These are phyloP conservation scores for Dermochelys coriacea DNA, from an alignment of 2,797 vertebrate genomes.

Conservation along the genomic window DNA sequence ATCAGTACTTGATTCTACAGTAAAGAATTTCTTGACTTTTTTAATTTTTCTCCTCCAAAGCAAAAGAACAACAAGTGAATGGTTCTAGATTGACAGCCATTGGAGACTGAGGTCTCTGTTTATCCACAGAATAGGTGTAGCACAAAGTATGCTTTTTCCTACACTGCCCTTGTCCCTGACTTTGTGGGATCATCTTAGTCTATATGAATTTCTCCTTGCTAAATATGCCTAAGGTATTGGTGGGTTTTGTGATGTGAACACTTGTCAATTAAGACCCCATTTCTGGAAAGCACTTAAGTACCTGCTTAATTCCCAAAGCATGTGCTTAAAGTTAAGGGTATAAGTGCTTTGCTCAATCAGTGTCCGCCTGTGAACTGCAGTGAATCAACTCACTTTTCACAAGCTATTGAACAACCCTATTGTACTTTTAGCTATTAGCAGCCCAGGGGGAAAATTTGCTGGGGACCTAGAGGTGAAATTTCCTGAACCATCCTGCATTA, in stretches of 20 bases:
- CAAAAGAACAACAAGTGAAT: not conserved
- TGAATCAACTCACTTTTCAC: not conserved
- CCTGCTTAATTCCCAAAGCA: not conserved
- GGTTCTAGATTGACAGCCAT: not conserved
- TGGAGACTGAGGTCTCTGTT: not conserved
- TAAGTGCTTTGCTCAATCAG: not conserved
- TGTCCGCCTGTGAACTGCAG: not conserved
- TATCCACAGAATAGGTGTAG: not conserved
- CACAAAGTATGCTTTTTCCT: not conserved
- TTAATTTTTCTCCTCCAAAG: not conserved
- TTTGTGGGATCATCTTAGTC: not conserved
- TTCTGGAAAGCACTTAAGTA: not conserved
- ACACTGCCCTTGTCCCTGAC: not conserved
- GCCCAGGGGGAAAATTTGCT: not conserved
- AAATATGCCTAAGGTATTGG: not conserved
- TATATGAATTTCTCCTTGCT: not conserved
- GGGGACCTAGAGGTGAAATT: not conserved
- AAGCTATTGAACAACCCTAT: not conserved
- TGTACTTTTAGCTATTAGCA: not conserved
- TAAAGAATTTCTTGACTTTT: not conserved
- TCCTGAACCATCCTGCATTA: not conserved
- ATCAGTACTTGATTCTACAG: not conserved
- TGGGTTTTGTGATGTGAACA: not conserved
- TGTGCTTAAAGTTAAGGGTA: not conserved
- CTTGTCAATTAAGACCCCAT: not conserved